A percentile compares a stretch with the other conserved stretches of the same genome.
phyloP scores from a whole-genome alignment of 2,797 vertebrate genomes.

The Catharus ustulatus region DNA sequence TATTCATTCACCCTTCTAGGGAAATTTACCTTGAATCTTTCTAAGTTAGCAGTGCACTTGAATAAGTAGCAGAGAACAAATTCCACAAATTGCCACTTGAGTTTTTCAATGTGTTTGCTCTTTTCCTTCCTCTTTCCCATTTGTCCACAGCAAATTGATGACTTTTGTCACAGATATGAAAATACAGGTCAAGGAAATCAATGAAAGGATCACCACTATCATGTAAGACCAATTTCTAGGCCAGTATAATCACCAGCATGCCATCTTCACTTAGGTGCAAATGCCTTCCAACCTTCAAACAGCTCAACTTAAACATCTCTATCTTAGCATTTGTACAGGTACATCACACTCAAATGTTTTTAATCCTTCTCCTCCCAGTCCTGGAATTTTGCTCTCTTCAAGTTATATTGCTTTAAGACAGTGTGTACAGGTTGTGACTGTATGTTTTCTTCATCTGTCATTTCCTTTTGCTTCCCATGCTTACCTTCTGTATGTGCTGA shows the following conservation, averaged over 20 bases:
- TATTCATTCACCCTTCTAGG: neutral
- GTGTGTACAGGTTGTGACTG: neutral
- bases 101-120: neutral
- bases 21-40: neutral
- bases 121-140: neutral
- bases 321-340: neutral
- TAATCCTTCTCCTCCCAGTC: neutral
- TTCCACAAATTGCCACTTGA: neutral
- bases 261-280: neutral
- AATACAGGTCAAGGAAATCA: neutral
- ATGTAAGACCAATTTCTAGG: neutral
- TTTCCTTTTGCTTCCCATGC: neutral
- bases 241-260: neutral
- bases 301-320: neutral
- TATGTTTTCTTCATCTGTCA: neutral
- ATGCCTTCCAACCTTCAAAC: neutral
- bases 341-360: neutral
- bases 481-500: neutral
- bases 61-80: neutral
- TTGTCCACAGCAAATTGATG: neutral
- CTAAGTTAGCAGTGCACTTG: neutral
- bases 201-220: neutral
- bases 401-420: neutral
- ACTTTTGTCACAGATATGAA: neutral
- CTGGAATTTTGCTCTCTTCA: neutral